Evolutionary conservation across 2,113 vertebrate genomes (phyloP).

Genomic region (Nothocercus nigrocapillus): DNA sequence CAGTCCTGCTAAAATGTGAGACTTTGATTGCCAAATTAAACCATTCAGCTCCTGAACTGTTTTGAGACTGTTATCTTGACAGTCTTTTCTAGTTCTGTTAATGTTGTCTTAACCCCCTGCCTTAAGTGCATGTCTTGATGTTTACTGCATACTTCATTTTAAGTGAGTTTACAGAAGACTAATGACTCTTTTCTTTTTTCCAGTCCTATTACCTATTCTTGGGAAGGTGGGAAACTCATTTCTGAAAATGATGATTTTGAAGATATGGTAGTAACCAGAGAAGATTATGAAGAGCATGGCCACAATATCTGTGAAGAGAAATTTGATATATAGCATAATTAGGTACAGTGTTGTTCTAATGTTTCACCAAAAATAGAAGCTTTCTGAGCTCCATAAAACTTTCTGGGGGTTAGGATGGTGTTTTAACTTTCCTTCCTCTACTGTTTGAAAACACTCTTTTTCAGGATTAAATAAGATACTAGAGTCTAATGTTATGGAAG

Average conservation of each 20-base stretch:
- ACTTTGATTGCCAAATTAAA: too few species aligned
- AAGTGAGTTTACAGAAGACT: not conserved
- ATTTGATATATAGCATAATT: slow-evolving; percentile 88
- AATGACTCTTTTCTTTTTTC: not conserved
- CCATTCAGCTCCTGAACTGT: too few species aligned
- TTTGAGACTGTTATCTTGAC: not conserved
- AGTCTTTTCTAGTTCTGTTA: not conserved
- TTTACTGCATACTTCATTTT: not conserved
- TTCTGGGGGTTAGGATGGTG: slow-evolving; percentile 41
- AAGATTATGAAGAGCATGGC: slow-evolving; percentile 98
- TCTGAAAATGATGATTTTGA: slow-evolving; percentile 95
- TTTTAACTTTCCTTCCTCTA: slow-evolving; percentile 60
- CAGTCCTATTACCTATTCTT: slow-evolving; percentile 92
- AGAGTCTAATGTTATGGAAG: not conserved
- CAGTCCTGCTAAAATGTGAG: not conserved
- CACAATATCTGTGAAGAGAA: slow-evolving; percentile 96
- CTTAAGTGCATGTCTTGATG: not conserved
- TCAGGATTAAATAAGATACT: slow-evolving; percentile 11
- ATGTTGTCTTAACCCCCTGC: not conserved
- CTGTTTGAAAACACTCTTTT: slow-evolving; percentile 22
- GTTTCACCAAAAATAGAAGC: slow-evolving; percentile 22
- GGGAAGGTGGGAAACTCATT: slow-evolving; percentile 96
- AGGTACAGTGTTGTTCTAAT: not conserved
- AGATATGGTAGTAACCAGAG: slow-evolving; percentile 95
- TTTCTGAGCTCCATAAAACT: slow-evolving; percentile 1